These are phyloP conservation scores for Thamnophis elegans DNA, from an alignment of 2,797 vertebrate species.

Conservation along the genomic window DNA sequence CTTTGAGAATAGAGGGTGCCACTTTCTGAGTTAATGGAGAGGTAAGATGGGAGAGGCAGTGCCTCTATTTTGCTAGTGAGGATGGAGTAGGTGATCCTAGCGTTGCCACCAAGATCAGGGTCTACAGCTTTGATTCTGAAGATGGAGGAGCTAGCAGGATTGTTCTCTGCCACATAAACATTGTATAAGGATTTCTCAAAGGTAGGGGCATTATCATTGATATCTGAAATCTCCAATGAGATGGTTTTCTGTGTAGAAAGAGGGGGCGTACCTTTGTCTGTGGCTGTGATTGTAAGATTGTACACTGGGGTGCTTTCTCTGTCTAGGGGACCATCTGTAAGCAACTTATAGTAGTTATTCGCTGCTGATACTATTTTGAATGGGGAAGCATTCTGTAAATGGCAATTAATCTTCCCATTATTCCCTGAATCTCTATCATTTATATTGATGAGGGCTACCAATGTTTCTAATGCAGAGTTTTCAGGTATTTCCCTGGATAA, in stretches of 20 bases:
- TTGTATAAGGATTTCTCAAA: slow-evolving; percentile 54
- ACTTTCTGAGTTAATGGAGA: slow-evolving; percentile 61
- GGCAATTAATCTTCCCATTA: slow-evolving; percentile 55
- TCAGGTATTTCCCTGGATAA: slow-evolving; percentile 53
- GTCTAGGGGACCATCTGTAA: slow-evolving; percentile 52
- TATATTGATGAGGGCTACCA: slow-evolving; percentile 60
- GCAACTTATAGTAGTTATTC: slow-evolving; percentile 58
- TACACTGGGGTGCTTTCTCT: slow-evolving; percentile 61
- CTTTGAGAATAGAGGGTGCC: slow-evolving; percentile 55
- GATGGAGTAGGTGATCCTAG: slow-evolving; percentile 55
- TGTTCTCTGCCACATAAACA: slow-evolving; percentile 45
- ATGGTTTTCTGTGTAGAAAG: slow-evolving; percentile 55
- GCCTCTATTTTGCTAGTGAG: slow-evolving; percentile 22
- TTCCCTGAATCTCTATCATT: slow-evolving; percentile 48
- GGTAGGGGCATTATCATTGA: slow-evolving; percentile 63
- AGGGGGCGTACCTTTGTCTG: slow-evolving; percentile 60
- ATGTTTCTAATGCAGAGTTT: slow-evolving; percentile 42
- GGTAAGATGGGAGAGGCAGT: slow-evolving; percentile 40
- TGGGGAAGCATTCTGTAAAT: slow-evolving; percentile 36
- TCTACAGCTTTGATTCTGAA: slow-evolving; percentile 49
- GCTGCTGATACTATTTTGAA: slow-evolving; percentile 55
- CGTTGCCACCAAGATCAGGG: slow-evolving; percentile 39
- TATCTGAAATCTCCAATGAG: slow-evolving; percentile 43
- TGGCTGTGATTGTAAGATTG: slow-evolving; percentile 69
- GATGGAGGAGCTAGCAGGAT: slow-evolving; percentile 33